Evolutionary conservation across 2,888 invertebrate species (phyloP), one percentile per base, ranked within the genome.

Genomic region (Drosophila subquinaria): DNA sequence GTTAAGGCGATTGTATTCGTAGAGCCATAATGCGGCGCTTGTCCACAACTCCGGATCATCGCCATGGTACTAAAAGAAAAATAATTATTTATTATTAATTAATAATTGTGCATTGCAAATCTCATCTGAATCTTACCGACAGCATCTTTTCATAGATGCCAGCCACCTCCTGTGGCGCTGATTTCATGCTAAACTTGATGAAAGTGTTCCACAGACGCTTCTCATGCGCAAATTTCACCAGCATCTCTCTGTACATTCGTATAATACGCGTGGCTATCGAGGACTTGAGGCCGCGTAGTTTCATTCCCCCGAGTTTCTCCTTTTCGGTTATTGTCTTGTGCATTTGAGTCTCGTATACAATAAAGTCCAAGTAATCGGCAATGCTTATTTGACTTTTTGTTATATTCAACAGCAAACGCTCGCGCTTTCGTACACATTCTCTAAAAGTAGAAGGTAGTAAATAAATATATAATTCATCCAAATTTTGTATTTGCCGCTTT

Each of bases 21-120:
- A 91, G 11, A 88, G 82, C 90, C 92, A 92, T 5, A 90, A 20
- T 10, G 97, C 96, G 0, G 97, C 97, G 77, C 96, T 93, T 65
- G 95, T 94, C 97, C 97, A 98, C 71, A 96, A 93, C 79, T 95
- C 94, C 11, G 96, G 95, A 81, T 95, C 95, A 56, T 96, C 95
- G 13, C 95, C 95, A 90, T 97, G 96, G 8, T 95, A 94, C 95
- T 96, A 90, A 3, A 30, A 45, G 2, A 11, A 17, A 1, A 11
- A 17, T 9, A n/a, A 23, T 8, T 0, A 15, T 20, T 30, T 33
- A 43, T 43, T n/a, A n/a, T n/a, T n/a, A n/a, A n/a, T n/a, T n/a
- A n/a, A n/a, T n/a, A n/a, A n/a, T n/a, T 35, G 4, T 11, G 6
- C 27, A 30, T 23, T 33, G 11, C 5, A 17, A 27, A 36, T 23